Evolutionary conservation across 2,113 vertebrate species (phyloP).

Genomic region (Myotis brandtii): DNA sequence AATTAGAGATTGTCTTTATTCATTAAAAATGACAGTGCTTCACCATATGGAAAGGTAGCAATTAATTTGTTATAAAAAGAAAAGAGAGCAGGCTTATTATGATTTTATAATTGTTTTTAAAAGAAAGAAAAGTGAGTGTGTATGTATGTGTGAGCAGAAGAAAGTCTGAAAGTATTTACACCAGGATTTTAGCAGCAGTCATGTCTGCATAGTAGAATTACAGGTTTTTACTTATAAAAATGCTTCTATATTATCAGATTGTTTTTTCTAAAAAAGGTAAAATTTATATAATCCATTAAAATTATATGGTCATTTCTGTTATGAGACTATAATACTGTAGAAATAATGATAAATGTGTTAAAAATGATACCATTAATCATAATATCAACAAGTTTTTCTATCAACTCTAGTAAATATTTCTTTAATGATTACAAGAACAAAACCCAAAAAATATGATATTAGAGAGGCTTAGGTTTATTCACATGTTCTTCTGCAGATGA

Average conservation of each 20-base stretch:
- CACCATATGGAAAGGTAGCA: background rate
- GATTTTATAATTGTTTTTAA: background rate
- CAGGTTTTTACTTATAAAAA: background rate
- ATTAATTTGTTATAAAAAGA: background rate
- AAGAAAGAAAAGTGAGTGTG: background rate
- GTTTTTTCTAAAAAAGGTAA: conserved; percentile 19
- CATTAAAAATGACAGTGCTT: background rate
- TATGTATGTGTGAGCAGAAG: background rate
- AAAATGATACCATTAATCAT: conserved; percentile 29
- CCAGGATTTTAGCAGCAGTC: background rate
- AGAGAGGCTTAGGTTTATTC: background rate
- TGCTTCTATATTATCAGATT: background rate
- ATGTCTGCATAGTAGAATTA: background rate
- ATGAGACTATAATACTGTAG: background rate
- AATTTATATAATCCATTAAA: conserved; percentile 1
- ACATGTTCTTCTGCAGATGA: background rate
- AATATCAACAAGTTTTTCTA: background rate
- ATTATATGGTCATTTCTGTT: background rate
- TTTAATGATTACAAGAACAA: conserved; percentile 12
- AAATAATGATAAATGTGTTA: conserved; percentile 36
- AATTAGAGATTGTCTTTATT: background rate
- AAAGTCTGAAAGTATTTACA: background rate
- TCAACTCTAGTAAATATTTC: background rate
- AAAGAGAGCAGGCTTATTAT: background rate
- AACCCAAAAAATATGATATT: background rate